phyloP scores from a whole-genome alignment of 2,113 vertebrate genomes.

The Notechis scutatus region DNA sequence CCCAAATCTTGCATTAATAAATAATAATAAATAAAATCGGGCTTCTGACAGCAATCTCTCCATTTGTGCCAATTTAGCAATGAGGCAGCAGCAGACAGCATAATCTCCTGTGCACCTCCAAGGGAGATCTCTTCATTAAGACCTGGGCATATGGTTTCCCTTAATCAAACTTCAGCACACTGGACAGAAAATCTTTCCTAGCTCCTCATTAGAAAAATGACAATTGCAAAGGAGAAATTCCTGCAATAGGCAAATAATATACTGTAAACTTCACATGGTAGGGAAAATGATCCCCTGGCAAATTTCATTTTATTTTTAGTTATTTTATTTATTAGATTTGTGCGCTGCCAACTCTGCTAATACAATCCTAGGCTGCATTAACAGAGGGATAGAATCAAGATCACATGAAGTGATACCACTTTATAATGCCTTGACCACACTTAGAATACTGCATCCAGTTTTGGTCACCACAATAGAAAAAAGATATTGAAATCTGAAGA shows the following conservation, averaged over 20 bases:
- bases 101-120: background rate
- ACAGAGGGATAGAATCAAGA: background rate
- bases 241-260: background rate
- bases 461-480: background rate
- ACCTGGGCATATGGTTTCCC: fast-evolving
- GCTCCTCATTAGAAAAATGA: constrained; percentile 9
- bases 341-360: background rate
- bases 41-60: background rate
- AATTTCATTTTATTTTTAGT: background rate
- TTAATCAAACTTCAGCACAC: background rate
- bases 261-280: background rate
- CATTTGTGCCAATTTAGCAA: constrained; percentile 16
- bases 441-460: background rate
- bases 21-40: background rate
- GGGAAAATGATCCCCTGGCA: background rate
- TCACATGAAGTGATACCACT: background rate
- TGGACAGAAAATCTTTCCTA: constrained; percentile 3
- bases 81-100: constrained; percentile 4
- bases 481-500: too few species aligned
- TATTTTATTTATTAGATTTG: background rate
- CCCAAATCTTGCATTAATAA: too few species aligned
- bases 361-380: background rate
- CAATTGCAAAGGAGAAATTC: background rate
- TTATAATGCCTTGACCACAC: background rate
- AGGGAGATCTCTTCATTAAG: background rate